Conservation (phyloP, 2,797 vertebrate species). For the Manis pentadactyla region DNA sequence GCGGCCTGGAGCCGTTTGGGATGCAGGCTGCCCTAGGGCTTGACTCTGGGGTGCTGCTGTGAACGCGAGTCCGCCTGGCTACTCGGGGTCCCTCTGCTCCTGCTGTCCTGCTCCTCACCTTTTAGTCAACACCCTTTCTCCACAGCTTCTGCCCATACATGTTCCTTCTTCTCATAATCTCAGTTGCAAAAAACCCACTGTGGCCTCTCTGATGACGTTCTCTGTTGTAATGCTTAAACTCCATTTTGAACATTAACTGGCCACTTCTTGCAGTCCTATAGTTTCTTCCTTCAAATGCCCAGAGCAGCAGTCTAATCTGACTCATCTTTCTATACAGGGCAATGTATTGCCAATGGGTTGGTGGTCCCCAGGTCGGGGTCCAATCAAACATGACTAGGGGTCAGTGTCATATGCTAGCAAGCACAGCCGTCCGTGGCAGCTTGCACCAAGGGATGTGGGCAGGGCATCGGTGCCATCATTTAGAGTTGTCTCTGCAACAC, state of each 20-base stretch:
- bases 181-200: neutral
- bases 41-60: neutral
- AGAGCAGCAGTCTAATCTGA: neutral
- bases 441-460: neutral
- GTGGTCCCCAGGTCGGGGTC: neutral
- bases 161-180: neutral
- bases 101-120: neutral
- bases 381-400: neutral
- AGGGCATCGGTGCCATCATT: neutral
- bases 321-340: neutral
- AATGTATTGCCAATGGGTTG: no score
- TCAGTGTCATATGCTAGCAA: neutral
- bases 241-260: neutral
- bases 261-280: neutral
- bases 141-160: fast-evolving
- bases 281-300: neutral
- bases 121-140: neutral
- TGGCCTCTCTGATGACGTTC: neutral
- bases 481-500: neutral
- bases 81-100: fast-evolving
- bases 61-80: neutral
- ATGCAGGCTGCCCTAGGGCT: neutral
- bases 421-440: neutral
- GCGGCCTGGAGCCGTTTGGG: neutral
- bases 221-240: neutral